Evolutionary conservation across 2,113 vertebrate species (phyloP), one percentile per base, ranked within the genome.

Genomic region (Toxotes chatareus): DNA sequence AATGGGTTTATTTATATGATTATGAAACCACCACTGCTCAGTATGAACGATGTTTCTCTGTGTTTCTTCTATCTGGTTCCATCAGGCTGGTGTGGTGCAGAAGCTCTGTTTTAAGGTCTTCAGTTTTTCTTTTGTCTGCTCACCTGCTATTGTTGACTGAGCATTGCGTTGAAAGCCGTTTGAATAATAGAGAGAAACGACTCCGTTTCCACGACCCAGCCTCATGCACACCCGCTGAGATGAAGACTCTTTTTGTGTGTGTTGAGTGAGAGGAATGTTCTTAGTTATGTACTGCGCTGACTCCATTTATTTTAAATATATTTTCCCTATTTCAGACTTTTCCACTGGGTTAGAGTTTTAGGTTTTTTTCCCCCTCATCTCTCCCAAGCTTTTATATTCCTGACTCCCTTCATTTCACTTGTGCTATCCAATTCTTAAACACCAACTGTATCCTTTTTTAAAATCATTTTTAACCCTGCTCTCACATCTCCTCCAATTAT

Each of bases 111-210:
- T 67, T 69, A 80, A 80, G 70, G 75, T 76, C 56, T 76, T 62
- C 17, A 23, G 78, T 62, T 84, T 62, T 84, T 74, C 78, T 74
- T 80, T 76, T 38, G 71, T 86, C 82, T 74, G 56, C 57, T 86
- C 79, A 86, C 84, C 88, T 90, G 87, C 80, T 73, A 63, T 73
- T 88, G 89, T 91, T 92, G 79, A 77, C 73, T 71, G 84, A 83
- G 83, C 83, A 90, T 79, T 77, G 49, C 0, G 16, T 49, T 80
- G 78, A 91, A 92, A 87, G 67, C 47, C 64, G 79, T 91, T 68
- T 88, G 72, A 90, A 91, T 88, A 86, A 82, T 73, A 59, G 68
- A 87, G 80, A 82, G 62, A 76, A 79, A 73, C 19, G 40, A 44
- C 57, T 76, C 49, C 34, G 31, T 86, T 85, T 87, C 66, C 36